phyloP scores from a whole-genome alignment of 2,888 invertebrate genomes.

The Empis livida region DNA sequence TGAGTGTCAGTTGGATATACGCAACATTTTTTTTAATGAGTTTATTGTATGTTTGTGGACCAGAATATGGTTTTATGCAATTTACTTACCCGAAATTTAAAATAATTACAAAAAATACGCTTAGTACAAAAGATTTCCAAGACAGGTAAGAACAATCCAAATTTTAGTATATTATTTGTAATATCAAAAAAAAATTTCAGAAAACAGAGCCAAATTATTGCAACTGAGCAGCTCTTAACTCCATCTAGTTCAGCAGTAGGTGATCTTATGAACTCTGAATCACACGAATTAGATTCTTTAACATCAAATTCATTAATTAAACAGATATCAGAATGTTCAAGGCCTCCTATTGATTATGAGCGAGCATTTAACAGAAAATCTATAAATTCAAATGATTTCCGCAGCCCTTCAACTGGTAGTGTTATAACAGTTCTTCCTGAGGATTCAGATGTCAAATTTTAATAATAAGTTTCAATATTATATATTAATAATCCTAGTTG shows the following conservation, averaged over 20 bases:
- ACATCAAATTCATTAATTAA: conserved; percentile 33
- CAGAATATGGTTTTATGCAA: conserved; percentile 45
- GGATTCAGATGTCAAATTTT: conserved; percentile 24
- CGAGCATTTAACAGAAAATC: conserved; percentile 22
- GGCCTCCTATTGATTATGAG: conserved; percentile 24
- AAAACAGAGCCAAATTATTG: conserved; percentile 30
- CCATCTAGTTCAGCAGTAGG: conserved; percentile 35
- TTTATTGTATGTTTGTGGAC: conserved; percentile 61
- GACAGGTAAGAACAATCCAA: conserved; percentile 19
- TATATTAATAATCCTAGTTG: neutral
- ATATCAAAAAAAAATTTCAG: conserved; percentile 13
- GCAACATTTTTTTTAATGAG: conserved; percentile 81
- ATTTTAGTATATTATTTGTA: conserved; percentile 2
- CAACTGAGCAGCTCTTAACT: conserved; percentile 32
- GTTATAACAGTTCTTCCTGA: conserved; percentile 49
- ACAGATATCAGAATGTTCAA: conserved; percentile 29
- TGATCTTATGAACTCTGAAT: conserved; percentile 32
- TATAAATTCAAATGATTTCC: conserved; percentile 19
- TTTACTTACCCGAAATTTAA: conserved; percentile 36
- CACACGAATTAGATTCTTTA: conserved; percentile 33
- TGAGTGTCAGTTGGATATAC: conserved; percentile 83
- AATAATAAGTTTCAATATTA: neutral
- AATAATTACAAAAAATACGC: conserved; percentile 22
- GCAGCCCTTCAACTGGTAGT: conserved; percentile 48
- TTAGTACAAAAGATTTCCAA: conserved; percentile 22